A percentile compares a stretch with the other conserved stretches of the same genome.
phyloP scores from a whole-genome alignment of 2,888 invertebrate genomes.

The Willowsia nigromaculata region DNA sequence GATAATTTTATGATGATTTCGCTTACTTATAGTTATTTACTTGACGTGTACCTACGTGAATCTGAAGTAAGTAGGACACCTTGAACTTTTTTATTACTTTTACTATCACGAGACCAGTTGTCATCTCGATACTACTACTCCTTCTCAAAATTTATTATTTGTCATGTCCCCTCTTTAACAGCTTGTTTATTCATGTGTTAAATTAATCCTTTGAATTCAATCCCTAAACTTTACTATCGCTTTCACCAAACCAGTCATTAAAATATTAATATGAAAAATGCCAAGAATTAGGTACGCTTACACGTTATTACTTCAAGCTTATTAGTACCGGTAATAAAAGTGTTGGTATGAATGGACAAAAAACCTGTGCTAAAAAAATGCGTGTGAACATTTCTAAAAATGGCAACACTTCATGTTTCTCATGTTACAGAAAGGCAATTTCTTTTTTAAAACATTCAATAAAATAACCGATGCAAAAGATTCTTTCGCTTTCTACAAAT shows the following conservation, averaged over 20 bases:
- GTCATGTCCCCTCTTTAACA: background rate
- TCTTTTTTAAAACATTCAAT: no score
- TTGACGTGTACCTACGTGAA: background rate
- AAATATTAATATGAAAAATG: no score
- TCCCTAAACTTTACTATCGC: background rate
- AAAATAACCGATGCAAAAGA: no score
- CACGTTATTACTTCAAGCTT: no score
- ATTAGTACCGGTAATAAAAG: no score
- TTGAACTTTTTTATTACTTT: constrained; percentile 5
- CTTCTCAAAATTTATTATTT: background rate
- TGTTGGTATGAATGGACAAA: no score
- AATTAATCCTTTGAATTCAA: background rate
- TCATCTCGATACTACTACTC: background rate
- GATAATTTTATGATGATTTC: background rate
- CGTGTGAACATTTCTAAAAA: no score
- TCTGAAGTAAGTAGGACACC: background rate
- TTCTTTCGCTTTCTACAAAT: background rate
- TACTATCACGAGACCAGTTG: background rate
- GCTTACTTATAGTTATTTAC: background rate
- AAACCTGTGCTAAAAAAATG: no score
- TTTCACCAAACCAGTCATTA: no score
- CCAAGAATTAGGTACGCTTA: no score
- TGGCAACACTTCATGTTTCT: no score
- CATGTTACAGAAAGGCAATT: no score
- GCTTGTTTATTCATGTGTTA: background rate